These are phyloP conservation scores for Hirtodrosophila trivittata DNA, from an alignment of 2,888 invertebrate species.

Conservation along the genomic window DNA sequence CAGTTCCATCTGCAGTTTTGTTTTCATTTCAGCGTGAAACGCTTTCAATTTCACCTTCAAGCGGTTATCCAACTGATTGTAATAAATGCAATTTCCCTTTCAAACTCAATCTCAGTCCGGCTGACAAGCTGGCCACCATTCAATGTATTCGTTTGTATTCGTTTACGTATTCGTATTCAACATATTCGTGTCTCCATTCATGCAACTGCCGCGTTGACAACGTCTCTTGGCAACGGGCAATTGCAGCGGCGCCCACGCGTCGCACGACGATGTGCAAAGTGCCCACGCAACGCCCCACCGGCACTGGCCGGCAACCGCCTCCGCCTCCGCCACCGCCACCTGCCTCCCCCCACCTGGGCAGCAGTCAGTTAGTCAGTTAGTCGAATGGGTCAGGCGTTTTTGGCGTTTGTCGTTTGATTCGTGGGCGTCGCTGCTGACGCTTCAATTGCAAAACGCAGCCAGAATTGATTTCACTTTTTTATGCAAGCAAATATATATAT, in stretches of 20 bases:
- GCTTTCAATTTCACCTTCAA: too few species aligned
- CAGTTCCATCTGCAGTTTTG: conserved; percentile 5
- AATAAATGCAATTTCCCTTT: conserved; percentile 32
- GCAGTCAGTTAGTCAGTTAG: conserved; percentile 28
- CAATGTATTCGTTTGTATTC: too few species aligned
- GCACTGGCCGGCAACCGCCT: conserved; percentile 41
- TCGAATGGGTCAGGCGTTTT: conserved; percentile 14
- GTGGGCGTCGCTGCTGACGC: conserved; percentile 57
- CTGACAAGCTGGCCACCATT: not conserved
- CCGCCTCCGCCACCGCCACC: not conserved
- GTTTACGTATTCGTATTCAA: too few species aligned
- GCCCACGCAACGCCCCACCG: conserved; percentile 40
- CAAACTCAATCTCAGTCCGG: too few species aligned
- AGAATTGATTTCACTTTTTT: conserved; percentile 75
- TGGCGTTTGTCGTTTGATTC: conserved; percentile 24
- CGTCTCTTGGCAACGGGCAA: conserved; percentile 18
- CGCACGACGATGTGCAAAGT: conserved; percentile 50
- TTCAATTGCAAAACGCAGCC: conserved; percentile 69
- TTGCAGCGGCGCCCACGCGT: conserved; percentile 53
- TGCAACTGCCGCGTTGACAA: not conserved
- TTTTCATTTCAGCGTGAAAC: too few species aligned
- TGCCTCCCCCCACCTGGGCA: not conserved
- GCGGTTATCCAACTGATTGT: conserved; percentile 1
- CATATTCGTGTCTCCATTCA: conserved; percentile 16
- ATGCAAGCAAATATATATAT: conserved; percentile 41